Evolutionary conservation across 2,113 vertebrate genomes (phyloP).

Genomic region (Porphyrio hochstetteri): DNA sequence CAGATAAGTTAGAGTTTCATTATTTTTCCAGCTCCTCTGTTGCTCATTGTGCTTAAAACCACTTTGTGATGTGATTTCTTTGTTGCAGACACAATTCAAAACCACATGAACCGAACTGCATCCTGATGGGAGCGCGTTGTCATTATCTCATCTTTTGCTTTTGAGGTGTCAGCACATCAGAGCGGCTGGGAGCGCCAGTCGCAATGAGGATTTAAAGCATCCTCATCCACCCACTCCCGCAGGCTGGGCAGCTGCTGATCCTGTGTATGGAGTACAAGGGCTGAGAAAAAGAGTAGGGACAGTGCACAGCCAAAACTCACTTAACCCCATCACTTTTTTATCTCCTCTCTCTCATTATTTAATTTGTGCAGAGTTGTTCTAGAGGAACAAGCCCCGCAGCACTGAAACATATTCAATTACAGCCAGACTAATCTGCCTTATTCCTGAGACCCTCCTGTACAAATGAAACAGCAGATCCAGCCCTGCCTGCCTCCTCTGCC

Average conservation of each 20-base stretch:
- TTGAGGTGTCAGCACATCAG: not conserved
- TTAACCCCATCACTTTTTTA: not conserved
- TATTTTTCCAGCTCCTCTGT: not conserved
- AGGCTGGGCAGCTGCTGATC: not conserved
- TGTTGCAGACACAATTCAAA: conserved; percentile 15
- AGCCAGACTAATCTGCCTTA: not conserved
- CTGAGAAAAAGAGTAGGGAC: not conserved
- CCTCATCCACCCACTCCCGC: not conserved
- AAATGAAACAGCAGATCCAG: rapidly evolving
- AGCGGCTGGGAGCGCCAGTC: not conserved
- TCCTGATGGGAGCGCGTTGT: not conserved
- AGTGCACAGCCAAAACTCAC: not conserved
- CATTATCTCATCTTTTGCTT: not conserved
- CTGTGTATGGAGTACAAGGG: not conserved
- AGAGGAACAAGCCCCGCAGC: not conserved
- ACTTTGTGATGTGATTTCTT: not conserved
- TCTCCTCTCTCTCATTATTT: not conserved
- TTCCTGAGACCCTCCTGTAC: not conserved
- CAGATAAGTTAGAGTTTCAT: not conserved
- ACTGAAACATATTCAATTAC: not conserved
- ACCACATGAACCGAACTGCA: not conserved
- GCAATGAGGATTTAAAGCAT: not conserved
- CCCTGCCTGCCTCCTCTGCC: not conserved
- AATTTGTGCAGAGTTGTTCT: not conserved
- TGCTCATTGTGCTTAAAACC: not conserved